Percentiles rank a stretch among this genome's conserved stretches.
Conservation (phyloP, 2,113 vertebrate species). For the Chroicocephalus ridibundus region DNA sequence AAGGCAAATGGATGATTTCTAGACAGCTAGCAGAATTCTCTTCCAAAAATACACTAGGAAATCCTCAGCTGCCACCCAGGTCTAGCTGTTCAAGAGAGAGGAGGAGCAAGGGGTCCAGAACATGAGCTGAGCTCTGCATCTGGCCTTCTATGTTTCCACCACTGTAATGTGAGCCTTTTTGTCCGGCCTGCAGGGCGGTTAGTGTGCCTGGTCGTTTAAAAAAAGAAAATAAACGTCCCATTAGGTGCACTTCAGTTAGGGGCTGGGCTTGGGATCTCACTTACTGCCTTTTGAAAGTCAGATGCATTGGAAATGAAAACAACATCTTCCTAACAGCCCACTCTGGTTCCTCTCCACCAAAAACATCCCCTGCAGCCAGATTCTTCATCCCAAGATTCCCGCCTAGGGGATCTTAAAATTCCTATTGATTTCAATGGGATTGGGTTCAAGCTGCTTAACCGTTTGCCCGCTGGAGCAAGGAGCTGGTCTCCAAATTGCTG, state of each 20-base stretch:
- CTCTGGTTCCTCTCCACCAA: not conserved
- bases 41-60: constrained; percentile 30
- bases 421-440: not conserved
- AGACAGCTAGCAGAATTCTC: not conserved
- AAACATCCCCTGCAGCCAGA: not conserved
- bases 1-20: not conserved
- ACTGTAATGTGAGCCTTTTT: not conserved
- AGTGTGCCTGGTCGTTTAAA: not conserved
- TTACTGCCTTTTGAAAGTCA: not conserved
- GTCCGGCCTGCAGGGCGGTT: not conserved
- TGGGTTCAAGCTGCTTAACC: not conserved
- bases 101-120: not conserved
- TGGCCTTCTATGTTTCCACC: not conserved
- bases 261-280: not conserved
- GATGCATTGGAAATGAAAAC: not conserved
- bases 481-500: not conserved
- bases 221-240: not conserved
- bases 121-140: not conserved
- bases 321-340: not conserved
- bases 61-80: not conserved
- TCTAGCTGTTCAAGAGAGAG: not conserved
- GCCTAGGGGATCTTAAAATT: not conserved
- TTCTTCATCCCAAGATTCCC: not conserved
- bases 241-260: not conserved
- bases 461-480: not conserved